A percentile compares a stretch with the other conserved stretches of the same genome.
These are phyloP conservation scores for Dipodomys spectabilis DNA, from an alignment of 2,113 vertebrate species.

Conservation along the genomic window DNA sequence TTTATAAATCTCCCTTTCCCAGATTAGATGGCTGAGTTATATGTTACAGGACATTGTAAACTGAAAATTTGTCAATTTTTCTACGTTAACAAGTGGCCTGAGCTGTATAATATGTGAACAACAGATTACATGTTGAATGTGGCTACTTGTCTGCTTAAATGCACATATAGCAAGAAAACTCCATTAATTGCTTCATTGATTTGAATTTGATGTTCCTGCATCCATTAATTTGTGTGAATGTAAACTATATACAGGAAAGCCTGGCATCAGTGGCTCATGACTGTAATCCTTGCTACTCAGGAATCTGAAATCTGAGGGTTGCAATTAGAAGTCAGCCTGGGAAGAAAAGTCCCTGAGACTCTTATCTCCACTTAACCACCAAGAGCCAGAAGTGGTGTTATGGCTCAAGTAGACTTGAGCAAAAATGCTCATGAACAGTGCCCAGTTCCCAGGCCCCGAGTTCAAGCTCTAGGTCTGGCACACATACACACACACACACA, in stretches of 20 bases:
- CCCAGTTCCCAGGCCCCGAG: too few species aligned
- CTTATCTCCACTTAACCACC: too few species aligned
- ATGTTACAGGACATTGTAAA: not conserved
- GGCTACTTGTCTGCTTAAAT: not conserved
- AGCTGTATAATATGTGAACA: not conserved
- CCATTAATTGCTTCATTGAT: not conserved
- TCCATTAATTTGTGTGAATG: conserved; percentile 19
- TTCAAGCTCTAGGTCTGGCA: too few species aligned
- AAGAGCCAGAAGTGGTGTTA: too few species aligned
- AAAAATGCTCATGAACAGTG: too few species aligned
- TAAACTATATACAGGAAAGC: not conserved
- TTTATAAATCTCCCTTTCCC: not conserved
- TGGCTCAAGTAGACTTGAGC: too few species aligned
- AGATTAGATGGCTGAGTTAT: not conserved
- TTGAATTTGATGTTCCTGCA: conserved; percentile 2
- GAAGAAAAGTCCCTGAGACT: too few species aligned
- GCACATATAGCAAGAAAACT: not conserved
- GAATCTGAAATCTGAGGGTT: too few species aligned
- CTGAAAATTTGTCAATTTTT: not conserved
- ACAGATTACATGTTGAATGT: not conserved
- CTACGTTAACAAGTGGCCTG: not conserved
- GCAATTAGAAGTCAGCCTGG: too few species aligned
- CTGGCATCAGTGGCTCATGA: too few species aligned
- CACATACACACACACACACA: too few species aligned
- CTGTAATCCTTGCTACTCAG: too few species aligned